Conservation (phyloP, 2,888 invertebrate species). For the Limnephilus lunatus region DNA sequence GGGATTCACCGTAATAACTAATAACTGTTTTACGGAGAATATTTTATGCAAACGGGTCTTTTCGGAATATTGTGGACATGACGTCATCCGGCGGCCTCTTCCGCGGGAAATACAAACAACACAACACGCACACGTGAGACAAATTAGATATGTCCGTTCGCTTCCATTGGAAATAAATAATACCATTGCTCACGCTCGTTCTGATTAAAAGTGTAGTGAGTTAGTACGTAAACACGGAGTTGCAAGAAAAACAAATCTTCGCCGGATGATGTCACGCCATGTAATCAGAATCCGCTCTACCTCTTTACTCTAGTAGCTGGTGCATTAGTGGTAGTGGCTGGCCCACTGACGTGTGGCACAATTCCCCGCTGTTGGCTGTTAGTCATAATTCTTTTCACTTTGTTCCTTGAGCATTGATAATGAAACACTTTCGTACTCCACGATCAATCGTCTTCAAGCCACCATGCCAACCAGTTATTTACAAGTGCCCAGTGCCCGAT, state of each 20-base stretch:
- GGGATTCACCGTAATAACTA: not conserved
- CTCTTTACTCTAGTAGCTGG: not conserved
- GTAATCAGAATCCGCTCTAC: conserved; percentile 46
- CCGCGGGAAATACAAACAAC: conserved; percentile 5
- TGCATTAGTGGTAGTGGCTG: not conserved
- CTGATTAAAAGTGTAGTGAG: not conserved
- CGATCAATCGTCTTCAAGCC: conserved; percentile 46
- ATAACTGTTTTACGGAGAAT: not conserved
- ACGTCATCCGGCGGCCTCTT: not conserved
- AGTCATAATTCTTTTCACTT: conserved; percentile 61
- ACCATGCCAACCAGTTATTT: not conserved
- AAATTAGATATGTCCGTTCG: not conserved
- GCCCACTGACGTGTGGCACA: conserved; percentile 57
- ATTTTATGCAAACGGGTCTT: not conserved
- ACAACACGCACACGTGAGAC: not conserved
- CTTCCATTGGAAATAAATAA: conserved; percentile 8
- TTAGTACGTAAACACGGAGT: conserved; percentile 9
- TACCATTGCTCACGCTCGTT: conserved; percentile 3
- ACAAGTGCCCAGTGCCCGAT: not conserved
- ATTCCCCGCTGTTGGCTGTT: conserved; percentile 59
- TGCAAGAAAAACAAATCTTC: conserved; percentile 6
- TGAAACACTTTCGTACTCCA: not conserved
- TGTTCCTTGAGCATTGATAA: conserved; percentile 56
- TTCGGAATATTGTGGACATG: conserved; percentile 11
- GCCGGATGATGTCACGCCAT: conserved; percentile 55